Conservation (phyloP, 30 jellyfish, hydroid and myxozoan species). For the Clytia hemisphaerica region DNA sequence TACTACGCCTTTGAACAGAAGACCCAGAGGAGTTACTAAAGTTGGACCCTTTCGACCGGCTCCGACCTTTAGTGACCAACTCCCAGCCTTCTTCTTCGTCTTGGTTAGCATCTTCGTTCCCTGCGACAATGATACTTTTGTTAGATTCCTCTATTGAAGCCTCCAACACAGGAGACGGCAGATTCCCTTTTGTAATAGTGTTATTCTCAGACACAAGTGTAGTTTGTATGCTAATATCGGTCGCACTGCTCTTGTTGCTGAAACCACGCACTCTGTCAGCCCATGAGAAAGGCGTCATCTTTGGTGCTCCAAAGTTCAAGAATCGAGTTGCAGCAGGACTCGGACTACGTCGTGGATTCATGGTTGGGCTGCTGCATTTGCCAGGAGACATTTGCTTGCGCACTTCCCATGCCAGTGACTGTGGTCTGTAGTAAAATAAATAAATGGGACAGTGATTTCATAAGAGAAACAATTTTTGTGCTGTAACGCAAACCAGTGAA, state of each 20-base stretch:
- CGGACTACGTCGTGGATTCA: conserved; percentile 65
- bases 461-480: no score
- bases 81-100: conserved; percentile 90
- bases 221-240: neutral
- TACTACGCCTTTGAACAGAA: conserved; percentile 17
- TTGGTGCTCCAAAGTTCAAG: conserved; percentile 43
- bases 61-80: conserved; percentile 69
- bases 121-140: no score
- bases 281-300: conserved; percentile 53
- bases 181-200: neutral
- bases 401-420: conserved; percentile 94
- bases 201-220: neutral
- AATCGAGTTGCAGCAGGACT: conserved; percentile 54
- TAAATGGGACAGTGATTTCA: neutral
- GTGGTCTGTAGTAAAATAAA: conserved; percentile 49
- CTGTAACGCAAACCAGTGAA: no score
- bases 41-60: conserved; percentile 66
- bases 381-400: conserved; percentile 93
- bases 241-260: no score
- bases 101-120: conserved; percentile 14
- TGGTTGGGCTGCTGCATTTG: conserved; percentile 64
- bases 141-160: conserved; percentile 13
- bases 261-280: conserved; percentile 89
- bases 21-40: conserved; percentile 9
- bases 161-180: conserved; percentile 37